Base-by-base conservation (phyloP, 2,888 invertebrate species). In the Thecocarcelia acutangulata region DNA sequence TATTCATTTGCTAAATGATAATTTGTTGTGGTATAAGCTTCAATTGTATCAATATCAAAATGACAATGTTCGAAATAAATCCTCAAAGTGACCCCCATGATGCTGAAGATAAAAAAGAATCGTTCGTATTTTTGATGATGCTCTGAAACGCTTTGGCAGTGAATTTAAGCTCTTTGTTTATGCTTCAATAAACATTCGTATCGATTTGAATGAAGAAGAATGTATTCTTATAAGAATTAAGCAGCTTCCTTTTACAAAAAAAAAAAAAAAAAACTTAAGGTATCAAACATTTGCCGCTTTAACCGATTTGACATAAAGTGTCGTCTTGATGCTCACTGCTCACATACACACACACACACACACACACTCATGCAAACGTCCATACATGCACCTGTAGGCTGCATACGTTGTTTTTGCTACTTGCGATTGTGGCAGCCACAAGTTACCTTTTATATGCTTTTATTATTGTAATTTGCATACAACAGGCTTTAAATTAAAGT, bases 241-340 rank as follows among this genome's bases (percentile, higher is more conserved):
- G 42, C 15, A 52, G 42, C 48, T 28, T 64, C 52, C 46, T 44
- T 40, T 70, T 50, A 9, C 28, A 3, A 44, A n/a, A n/a, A n/a
- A n/a, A n/a, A n/a, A n/a, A n/a, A n/a, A n/a, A n/a, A 61, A 66
- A 50, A 66, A 19, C 54, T 78, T 19, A 70, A 64, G 19, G 54
- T 66, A 75, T 78, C 78, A 82, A 82, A 75, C 70, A 78, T 63
- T 73, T 81, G 69, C 82, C 82, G 82, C 78, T 61, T 72, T 76
- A 76, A 76, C 72, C 69, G 74, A 74, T 69, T 75, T 80, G 78
- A 79, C 78, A 68, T 68, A 50, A 73, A 81, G 77, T 77, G 73
- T 81, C 58, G 77, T 61, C 66, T 74, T 76, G 70, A 61, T 48
- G 68, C 48, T 54, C 19, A 61, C n/a, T n/a, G n/a, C n/a, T n/a